Evolutionary conservation across 2,797 vertebrate species (phyloP), one percentile per base, ranked within the genome.

Genomic region (Champsocephalus gunnari): DNA sequence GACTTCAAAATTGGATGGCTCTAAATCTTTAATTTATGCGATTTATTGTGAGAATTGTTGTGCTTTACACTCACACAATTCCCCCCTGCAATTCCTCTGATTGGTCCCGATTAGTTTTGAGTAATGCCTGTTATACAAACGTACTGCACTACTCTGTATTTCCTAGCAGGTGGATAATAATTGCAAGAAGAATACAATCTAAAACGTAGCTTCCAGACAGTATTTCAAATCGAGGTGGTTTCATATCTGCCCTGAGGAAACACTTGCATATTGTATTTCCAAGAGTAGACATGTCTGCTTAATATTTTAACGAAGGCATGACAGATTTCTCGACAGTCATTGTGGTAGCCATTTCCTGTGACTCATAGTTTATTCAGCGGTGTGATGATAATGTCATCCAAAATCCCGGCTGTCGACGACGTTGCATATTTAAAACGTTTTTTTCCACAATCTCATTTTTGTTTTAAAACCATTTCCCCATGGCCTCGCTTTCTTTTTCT

Each of bases 301-400:
- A 54, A 67, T 63, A n/a, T 21, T 65, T 55, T 32, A 62, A 78
- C 79, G 56, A 19, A 83, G 45, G 56, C 45, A 4, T 44, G 66
- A 56, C 38, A 28, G 1, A 65, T 66, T 75, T 66, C 55, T 28
- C 14, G 3, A 51, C 61, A 47, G 49, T 73, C 34, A 49, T 21
- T 49, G 17, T 24, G 45, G 44, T 55, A 62, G 34, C 50, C 50
- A 4, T 80, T 69, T 75, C 44, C 65, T 17, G 5, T 72, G 71
- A 79, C 56, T 83, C 66, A 5, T 65, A 50, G 9, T 82, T 70
- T 65, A 67, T 82, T 68, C 62, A 67, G 43, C 32, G 13, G 47
- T 49, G 51, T 12, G 54, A 64, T 68, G 28, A 73, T 43, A 63
- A 71, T 28, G n/a, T 59, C 66, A 77, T 72, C 68, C 75, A 41